Percentiles rank a stretch among this genome's conserved stretches.
Evolutionary conservation across 2,113 vertebrate genomes (phyloP).

Genomic region (Corythoichthys intestinalis): DNA sequence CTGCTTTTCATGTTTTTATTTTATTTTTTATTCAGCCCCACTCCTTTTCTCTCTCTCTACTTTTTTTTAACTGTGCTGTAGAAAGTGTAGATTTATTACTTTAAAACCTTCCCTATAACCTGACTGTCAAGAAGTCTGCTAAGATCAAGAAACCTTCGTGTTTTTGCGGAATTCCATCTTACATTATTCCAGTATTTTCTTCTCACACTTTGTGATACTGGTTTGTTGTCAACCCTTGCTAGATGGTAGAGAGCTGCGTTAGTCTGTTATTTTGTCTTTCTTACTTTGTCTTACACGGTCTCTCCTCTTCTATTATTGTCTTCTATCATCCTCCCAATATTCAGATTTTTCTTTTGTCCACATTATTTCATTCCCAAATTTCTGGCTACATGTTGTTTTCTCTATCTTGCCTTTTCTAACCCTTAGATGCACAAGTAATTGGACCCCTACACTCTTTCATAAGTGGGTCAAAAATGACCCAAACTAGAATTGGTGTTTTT

Average conservation of each 20-base stretch:
- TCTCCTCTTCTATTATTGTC: neutral
- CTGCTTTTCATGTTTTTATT: conserved; percentile 15
- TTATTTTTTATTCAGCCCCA: conserved; percentile 11
- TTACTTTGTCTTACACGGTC: neutral
- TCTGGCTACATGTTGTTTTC: neutral
- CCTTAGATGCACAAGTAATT: no score
- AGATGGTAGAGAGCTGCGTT: conserved; percentile 44
- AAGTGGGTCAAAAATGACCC: no score
- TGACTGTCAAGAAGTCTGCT: conserved; percentile 10
- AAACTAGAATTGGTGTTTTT: no score
- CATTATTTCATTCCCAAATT: neutral
- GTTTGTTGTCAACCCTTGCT: conserved; percentile 23
- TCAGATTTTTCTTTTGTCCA: neutral
- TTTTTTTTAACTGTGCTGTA: conserved; percentile 15
- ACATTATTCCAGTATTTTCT: conserved; percentile 13
- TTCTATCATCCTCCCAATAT: neutral
- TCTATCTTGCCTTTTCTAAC: neutral
- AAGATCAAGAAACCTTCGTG: conserved; percentile 8
- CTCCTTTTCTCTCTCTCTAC: neutral
- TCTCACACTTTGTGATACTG: conserved; percentile 26
- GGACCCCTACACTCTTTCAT: no score
- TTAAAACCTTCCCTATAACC: conserved; percentile 13
- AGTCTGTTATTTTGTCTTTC: neutral
- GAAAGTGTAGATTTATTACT: conserved; percentile 50
- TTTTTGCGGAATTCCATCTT: neutral